Evolutionary conservation across 2,888 invertebrate species (phyloP), one percentile per base, ranked within the genome.

Genomic region (Melanostoma scalare): DNA sequence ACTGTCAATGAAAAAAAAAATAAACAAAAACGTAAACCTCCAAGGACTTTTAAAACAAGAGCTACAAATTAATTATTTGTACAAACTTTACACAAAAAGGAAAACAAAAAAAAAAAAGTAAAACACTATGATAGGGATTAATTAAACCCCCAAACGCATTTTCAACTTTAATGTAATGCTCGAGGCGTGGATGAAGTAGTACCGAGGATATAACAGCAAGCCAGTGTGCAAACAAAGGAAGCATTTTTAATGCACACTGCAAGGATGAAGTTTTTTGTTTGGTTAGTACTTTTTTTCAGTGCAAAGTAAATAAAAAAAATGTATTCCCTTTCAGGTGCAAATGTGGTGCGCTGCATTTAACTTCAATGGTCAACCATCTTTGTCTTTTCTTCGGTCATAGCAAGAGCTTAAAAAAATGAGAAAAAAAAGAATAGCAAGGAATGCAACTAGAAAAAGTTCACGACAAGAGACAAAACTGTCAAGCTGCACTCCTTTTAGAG

Each of bases 291-390:
- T 42, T 56, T 46, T 63, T 8, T 68, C 63, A 63, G 61, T 44
- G 33, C 35, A 44, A 5, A 46, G 20, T 20, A 20, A 20, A 20
- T 20, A 20, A 20, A 20, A 20, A 20, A 20, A 56, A 10, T 72
- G 56, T 52, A 73, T 74, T 78, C 77, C 78, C 77, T 74, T 20
- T 74, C 73, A 82, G 82, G 78, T 82, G 65, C 48, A 58, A 73
- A 75, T 72, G 61, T 40, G 56, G 63, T 63, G 55, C n/a, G 61
- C 55, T 55, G 67, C 40, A 68, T 73, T 69, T 58, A 68, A 69
- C 55, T 72, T 53, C 44, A 61, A 76, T 76, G 61, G 55, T 30
- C 9, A 42, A 44, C 40, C 42, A 35, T 31, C 48, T 9, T 56
- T 35, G 30, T 46, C 38, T 20, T 65, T 67, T 50, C 67, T 44